Evolutionary conservation across 2,888 invertebrate genomes (phyloP), one percentile per base, ranked within the genome.

Genomic region (Leptinotarsa juncta): DNA sequence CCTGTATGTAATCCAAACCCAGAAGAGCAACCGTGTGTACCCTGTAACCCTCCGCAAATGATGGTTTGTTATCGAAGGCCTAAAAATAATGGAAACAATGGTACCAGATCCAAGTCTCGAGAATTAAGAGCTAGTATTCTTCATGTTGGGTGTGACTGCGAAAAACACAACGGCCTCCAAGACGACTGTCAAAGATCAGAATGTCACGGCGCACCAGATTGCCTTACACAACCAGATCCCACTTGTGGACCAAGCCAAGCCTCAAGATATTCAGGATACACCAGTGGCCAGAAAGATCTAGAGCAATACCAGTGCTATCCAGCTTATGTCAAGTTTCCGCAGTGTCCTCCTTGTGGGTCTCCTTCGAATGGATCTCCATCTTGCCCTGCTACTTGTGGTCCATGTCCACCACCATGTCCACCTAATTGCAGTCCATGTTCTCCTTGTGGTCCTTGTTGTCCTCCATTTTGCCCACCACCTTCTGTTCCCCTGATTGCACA

Each of bases 111-210:
- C 57, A 90, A 89, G 79, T 91, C 91, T 26, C 87, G 90, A 5
- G 92, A 92, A 83, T 82, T 92, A 57, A 87, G 89, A 4, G 88
- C 86, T 55, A 88, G 91, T 55, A 87, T 90, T 71, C 87, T 92
- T 78, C 89, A 90, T 77, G 88, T 89, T 15, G 90, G 90, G 55
- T 92, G 92, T 79, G 90, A 91, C 62, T 92, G 92, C 82, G 89
- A 90, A 76, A 90, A 89, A 81, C 87, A 90, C 15, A 91, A 92
- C 79, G 92, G 92, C 5, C 86, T 92, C 23, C 92, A 92, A 71
- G 89, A 91, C 74, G 89, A 90, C 76, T 91, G 91, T 81, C 90
- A 89, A 1, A 87, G 91, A 69, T 85, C 88, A 3, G 85, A 88
- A 67, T 91, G 91, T 78, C 88, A 88, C 75, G 90, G 90, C 55